Evolutionary conservation across 2,888 invertebrate species (phyloP).

Genomic region (Synergus japonicus): DNA sequence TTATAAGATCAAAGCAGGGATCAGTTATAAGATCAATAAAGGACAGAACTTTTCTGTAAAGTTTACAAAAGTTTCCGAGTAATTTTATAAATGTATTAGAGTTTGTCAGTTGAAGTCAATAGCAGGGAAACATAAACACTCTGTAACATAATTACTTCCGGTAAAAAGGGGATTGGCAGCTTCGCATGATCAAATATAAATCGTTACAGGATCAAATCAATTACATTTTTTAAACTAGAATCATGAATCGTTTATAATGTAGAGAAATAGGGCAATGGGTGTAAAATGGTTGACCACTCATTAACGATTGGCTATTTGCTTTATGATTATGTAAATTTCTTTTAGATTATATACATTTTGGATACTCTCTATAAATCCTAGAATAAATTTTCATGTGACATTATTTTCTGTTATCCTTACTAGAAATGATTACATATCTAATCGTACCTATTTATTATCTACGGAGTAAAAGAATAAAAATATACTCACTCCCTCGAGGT

Average conservation of each 20-base stretch:
- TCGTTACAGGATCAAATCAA: slow-evolving; percentile 6
- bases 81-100: not conserved
- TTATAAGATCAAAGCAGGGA: not conserved
- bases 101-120: slow-evolving; percentile 6
- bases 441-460: not conserved
- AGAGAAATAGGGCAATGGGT: not conserved
- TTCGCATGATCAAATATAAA: slow-evolving; percentile 28
- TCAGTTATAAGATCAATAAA: not conserved
- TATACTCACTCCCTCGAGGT: slow-evolving; percentile 93
- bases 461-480: slow-evolving; percentile 2
- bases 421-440: not conserved
- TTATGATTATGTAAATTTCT: no score
- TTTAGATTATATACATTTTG: no score
- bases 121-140: slow-evolving; percentile 30
- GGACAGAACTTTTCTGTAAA: no score
- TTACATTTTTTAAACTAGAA: slow-evolving; percentile 1
- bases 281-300: no score
- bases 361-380: no score
- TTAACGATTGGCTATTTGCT: no score
- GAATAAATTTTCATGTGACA: not conserved
- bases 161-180: slow-evolving; percentile 24
- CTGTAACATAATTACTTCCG: slow-evolving; percentile 31
- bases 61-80: no score
- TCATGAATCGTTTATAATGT: not conserved
- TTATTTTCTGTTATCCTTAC: not conserved